Percentiles rank a stretch among this genome's conserved stretches.
These are phyloP conservation scores for Dromas ardeola DNA, from an alignment of 2,113 vertebrate species.

Conservation along the genomic window DNA sequence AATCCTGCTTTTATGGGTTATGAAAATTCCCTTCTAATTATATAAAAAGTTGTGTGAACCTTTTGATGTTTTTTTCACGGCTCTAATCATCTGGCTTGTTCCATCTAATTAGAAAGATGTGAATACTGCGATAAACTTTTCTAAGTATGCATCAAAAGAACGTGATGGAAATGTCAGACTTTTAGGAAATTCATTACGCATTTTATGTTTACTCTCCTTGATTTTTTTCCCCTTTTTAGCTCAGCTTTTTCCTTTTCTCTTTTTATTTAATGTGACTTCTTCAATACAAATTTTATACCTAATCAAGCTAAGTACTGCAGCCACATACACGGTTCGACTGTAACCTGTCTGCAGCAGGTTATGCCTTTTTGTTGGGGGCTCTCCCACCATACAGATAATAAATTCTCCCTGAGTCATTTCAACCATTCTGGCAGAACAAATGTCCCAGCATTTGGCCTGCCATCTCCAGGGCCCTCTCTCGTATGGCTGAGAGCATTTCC, in stretches of 20 bases:
- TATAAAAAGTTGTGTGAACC: constrained; percentile 69
- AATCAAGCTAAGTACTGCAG: not conserved
- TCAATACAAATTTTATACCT: not conserved
- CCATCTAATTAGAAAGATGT: constrained; percentile 74
- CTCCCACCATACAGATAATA: not conserved
- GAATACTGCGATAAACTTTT: constrained; percentile 64
- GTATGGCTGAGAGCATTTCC: not conserved
- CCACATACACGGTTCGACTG: not conserved
- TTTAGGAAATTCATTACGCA: constrained; percentile 46
- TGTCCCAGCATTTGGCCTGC: not conserved
- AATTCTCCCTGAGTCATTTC: not conserved
- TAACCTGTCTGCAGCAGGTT: not conserved
- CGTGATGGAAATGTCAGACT: constrained; percentile 48
- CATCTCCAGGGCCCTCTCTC: not conserved
- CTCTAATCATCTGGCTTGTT: constrained; percentile 70
- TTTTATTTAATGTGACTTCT: not conserved
- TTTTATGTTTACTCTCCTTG: not conserved
- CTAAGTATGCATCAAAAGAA: constrained; percentile 63
- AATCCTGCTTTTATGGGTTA: constrained; percentile 75
- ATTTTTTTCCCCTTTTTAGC: not conserved
- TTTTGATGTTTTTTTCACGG: constrained; percentile 68
- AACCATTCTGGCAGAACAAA: not conserved
- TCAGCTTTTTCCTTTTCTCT: not conserved
- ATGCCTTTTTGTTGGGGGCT: not conserved
- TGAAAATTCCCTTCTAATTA: constrained; percentile 73